Evolutionary conservation across 53 echinoderm and acorn worm species (phyloP), one percentile per base, ranked within the genome.

Genomic region (Crossaster papposus): DNA sequence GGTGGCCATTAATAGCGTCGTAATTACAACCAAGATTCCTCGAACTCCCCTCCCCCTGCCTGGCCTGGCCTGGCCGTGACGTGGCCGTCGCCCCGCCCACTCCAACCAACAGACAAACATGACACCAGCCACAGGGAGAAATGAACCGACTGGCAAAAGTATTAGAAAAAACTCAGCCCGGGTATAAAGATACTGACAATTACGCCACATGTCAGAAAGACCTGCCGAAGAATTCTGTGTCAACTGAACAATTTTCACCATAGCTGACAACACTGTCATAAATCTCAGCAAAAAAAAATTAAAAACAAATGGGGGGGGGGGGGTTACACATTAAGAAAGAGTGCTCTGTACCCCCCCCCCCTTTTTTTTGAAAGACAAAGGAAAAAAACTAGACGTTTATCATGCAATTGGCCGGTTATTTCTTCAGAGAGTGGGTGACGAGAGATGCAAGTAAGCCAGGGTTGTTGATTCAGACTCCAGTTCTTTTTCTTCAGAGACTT

Each of bases 351-450:
- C n/a, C 55, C 11, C 55, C 55, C 55, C 55, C 58, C 22, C 22
- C 22, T 9, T 9, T 9, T 9, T 9, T 1, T 1, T 0, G 62
- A 62, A 62, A 23, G 17, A 23, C 11, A 62, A 62, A 62, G 62
- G 23, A 3, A 68, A 68, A 68, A 68, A 18, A n/a, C 24, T 68
- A 23, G 68, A 68, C 26, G 68, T 68, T 68, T 68, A 68, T 68
- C 68, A 68, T 68, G 68, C 68, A 68, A 68, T 68, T 68, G 68
- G 71, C 13, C 14, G 72, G 29, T 71, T 85, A 73, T 85, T 85
- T 85, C 85, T 73, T 85, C 85, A 85, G 85, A 72, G 52, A 53
- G 85, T 31, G 30, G 33, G 85, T 30, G 85, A 73, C 54, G 72
- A 71, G 72, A 53, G 85, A 85, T 51, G 37, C 29, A 51, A 51